A percentile compares a stretch with the other conserved stretches of the same genome.
Conservation (phyloP, 2,888 invertebrate genomes). For the Apeira syringaria region DNA sequence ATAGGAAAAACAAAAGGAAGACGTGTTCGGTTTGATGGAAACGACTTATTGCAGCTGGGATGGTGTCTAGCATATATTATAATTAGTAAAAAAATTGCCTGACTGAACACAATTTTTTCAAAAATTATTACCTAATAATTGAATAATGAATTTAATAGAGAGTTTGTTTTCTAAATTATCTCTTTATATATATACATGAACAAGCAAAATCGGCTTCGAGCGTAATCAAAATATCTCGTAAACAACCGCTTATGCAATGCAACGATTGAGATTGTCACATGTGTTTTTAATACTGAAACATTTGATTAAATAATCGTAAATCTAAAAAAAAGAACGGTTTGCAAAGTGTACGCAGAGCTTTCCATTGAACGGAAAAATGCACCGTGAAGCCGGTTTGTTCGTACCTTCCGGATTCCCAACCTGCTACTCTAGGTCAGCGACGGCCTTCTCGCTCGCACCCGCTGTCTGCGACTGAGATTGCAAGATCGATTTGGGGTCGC, state of each 20-base stretch:
- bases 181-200: too few relatives aligned
- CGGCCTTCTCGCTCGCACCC: constrained; percentile 61
- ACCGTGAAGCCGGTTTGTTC: constrained; percentile 74
- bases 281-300: constrained; percentile 11
- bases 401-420: constrained; percentile 82
- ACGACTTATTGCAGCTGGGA: too few relatives aligned
- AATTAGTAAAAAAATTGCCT: too few relatives aligned
- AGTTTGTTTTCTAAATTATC: too few relatives aligned
- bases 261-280: constrained; percentile 10
- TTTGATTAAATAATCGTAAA: constrained; percentile 38
- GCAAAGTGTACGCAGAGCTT: constrained; percentile 69
- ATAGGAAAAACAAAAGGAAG: too few relatives aligned
- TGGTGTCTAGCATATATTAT: too few relatives aligned
- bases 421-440: constrained; percentile 78
- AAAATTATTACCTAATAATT: too few relatives aligned
- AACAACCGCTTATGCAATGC: constrained; percentile 6
- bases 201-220: too few relatives aligned
- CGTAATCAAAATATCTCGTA: background rate
- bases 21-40: too few relatives aligned
- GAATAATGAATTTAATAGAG: too few relatives aligned
- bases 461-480: constrained; percentile 55
- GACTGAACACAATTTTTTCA: too few relatives aligned
- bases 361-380: constrained; percentile 82
- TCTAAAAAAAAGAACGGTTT: constrained; percentile 47
- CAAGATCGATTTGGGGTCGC: constrained; percentile 76